A percentile compares a stretch with the other conserved stretches of the same genome.
phyloP scores from a whole-genome alignment of 2,888 invertebrate species.

The Punctoribates punctum region DNA sequence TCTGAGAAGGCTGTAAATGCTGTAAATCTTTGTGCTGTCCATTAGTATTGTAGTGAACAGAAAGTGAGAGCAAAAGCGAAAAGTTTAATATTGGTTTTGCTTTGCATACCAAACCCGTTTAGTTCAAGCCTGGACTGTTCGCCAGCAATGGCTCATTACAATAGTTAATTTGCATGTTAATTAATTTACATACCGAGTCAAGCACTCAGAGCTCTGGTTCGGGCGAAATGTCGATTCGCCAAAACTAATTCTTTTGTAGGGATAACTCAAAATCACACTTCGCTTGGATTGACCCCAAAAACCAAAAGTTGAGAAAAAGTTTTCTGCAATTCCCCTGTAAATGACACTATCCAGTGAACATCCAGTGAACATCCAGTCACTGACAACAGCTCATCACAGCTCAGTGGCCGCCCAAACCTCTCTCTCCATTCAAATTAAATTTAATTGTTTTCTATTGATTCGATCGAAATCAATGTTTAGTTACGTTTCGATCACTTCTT shows the following conservation, averaged over 20 bases:
- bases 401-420: conserved; percentile 13
- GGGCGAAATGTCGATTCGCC: conserved; percentile 25
- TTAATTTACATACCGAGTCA: conserved; percentile 35
- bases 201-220: neutral
- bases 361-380: conserved; percentile 11
- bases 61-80: neutral
- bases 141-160: conserved; percentile 30
- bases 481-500: conserved; percentile 13
- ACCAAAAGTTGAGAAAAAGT: conserved; percentile 31
- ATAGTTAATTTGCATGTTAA: conserved; percentile 38
- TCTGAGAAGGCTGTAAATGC: conserved; percentile 15
- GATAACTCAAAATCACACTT: conserved; percentile 32
- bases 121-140: conserved; percentile 14
- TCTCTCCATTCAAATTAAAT: neutral
- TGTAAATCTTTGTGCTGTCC: conserved; percentile 37
- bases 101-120: conserved; percentile 26
- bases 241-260: neutral
- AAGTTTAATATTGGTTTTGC: conserved; percentile 33
- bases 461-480: neutral
- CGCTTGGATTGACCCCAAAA: conserved; percentile 33
- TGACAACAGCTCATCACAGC: conserved; percentile 16
- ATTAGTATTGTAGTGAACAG: conserved; percentile 19
- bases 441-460: conserved; percentile 18
- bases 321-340: conserved; percentile 38
- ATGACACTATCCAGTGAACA: conserved; percentile 35